These are phyloP conservation scores for Xyliphius kryptos DNA, from an alignment of 2,113 vertebrate species.

Conservation along the genomic window DNA sequence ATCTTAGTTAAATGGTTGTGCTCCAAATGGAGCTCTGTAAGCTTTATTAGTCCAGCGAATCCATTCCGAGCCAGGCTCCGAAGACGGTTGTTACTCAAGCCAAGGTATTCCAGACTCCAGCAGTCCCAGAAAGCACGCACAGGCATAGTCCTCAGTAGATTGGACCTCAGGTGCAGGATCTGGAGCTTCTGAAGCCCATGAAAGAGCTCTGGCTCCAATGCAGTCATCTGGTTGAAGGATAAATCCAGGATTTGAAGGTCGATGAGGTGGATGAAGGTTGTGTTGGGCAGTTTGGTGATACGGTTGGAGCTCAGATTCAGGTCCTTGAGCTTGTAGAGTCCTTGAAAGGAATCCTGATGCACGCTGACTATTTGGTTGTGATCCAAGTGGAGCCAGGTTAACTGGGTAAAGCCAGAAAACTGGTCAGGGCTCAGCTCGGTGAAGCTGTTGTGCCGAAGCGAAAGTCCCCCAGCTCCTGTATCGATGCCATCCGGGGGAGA, in stretches of 20 bases:
- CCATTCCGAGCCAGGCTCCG: conserved; percentile 94
- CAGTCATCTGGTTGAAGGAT: conserved; percentile 96
- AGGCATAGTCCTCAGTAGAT: conserved; percentile 93
- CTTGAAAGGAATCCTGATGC: conserved; percentile 96
- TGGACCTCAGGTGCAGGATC: conserved; percentile 93
- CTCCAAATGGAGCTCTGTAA: conserved; percentile 96
- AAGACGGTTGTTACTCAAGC: conserved; percentile 93
- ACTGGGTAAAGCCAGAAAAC: conserved; percentile 95
- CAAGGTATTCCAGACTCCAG: conserved; percentile 95
- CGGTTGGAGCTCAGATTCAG: conserved; percentile 98
- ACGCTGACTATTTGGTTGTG: conserved; percentile 96
- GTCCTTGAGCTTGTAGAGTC: conserved; percentile 97
- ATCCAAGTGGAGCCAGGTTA: conserved; percentile 97
- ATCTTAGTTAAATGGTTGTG: conserved; percentile 98
- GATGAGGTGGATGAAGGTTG: conserved; percentile 98
- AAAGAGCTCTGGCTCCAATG: conserved; percentile 93
- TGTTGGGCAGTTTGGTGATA: conserved; percentile 98
- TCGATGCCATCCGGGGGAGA: conserved; percentile 95
- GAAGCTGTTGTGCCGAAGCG: conserved; percentile 96
- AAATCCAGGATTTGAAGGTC: conserved; percentile 98
- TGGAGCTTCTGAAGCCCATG: conserved; percentile 95
- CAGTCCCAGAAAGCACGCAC: conserved; percentile 97
- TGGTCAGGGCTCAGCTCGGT: conserved; percentile 91
- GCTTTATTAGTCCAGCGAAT: conserved; percentile 96
- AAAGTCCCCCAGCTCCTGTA: conserved; percentile 93